Evolutionary conservation across 1,140 invertebrate genomes (phyloP).

Genomic region (Dendrolimus kikuchii): DNA sequence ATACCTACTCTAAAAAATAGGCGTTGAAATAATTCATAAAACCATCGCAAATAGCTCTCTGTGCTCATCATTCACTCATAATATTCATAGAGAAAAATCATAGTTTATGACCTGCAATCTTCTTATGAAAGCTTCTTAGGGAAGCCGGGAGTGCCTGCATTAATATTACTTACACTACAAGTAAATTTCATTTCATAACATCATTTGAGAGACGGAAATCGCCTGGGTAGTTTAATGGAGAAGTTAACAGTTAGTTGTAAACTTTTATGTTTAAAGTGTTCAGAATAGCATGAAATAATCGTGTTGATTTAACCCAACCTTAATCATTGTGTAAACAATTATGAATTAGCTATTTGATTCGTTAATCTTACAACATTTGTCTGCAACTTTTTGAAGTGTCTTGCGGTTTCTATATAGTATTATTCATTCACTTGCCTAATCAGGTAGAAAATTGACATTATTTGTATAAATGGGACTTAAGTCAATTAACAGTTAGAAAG

Average conservation of each 20-base stretch:
- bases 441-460: too few relatives aligned
- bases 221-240: conserved; percentile 17
- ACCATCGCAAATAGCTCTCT: conserved; percentile 29
- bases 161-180: conserved; percentile 59
- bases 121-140: conserved; percentile 53
- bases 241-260: conserved; percentile 1
- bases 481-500: too few relatives aligned
- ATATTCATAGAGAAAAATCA: conserved; percentile 60
- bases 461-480: too few relatives aligned
- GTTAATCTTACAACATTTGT: too few relatives aligned
- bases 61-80: conserved; percentile 42
- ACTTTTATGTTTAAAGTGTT: background rate
- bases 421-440: too few relatives aligned
- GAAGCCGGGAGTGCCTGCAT: conserved; percentile 35
- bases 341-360: too few relatives aligned
- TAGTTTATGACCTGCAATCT: conserved; percentile 62
- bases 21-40: conserved; percentile 33
- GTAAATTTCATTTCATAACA: conserved; percentile 51
- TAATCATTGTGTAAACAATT: too few relatives aligned
- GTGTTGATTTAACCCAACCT: too few relatives aligned
- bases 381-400: too few relatives aligned
- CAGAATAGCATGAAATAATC: too few relatives aligned
- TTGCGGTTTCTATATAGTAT: too few relatives aligned
- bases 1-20: conserved; percentile 14
- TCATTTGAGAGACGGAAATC: conserved; percentile 28